Percentiles rank a stretch among this genome's conserved stretches.
Conservation (phyloP, 2,797 vertebrate genomes). For the Propithecus deckenii region DNA sequence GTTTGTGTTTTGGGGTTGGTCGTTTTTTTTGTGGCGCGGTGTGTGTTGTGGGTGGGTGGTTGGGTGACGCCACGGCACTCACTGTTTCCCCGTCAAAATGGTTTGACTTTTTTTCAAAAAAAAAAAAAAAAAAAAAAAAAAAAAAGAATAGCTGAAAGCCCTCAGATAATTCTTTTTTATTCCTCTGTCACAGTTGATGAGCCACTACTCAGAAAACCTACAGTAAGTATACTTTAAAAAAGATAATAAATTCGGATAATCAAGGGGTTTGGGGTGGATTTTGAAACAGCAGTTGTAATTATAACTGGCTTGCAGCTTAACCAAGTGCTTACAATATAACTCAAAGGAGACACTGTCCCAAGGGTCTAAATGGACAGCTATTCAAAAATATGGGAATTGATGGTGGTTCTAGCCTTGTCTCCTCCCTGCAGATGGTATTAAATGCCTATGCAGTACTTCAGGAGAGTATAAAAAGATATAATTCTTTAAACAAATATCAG, state of each 20-base stretch:
- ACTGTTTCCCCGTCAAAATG: too few species aligned
- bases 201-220: background rate
- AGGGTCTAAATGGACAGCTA: background rate
- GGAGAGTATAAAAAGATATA: background rate
- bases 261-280: background rate
- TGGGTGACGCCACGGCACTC: too few species aligned
- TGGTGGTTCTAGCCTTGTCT: slow-evolving; percentile 26
- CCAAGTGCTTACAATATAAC: background rate
- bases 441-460: background rate
- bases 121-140: too few species aligned
- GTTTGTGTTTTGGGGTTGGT: too few species aligned
- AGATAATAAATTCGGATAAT: slow-evolving; percentile 6
- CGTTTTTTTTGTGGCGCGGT: too few species aligned
- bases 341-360: background rate
- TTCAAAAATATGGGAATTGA: background rate
- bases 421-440: background rate
- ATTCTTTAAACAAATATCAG: slow-evolving; percentile 53
- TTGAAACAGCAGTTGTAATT: slow-evolving; percentile 9
- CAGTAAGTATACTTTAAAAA: background rate
- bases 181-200: background rate
- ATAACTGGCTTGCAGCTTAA: background rate
- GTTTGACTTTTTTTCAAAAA: too few species aligned
- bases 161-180: background rate
- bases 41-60: too few species aligned
- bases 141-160: background rate